Conservation (phyloP, 2,797 vertebrate species). For the Caiman crocodilus region DNA sequence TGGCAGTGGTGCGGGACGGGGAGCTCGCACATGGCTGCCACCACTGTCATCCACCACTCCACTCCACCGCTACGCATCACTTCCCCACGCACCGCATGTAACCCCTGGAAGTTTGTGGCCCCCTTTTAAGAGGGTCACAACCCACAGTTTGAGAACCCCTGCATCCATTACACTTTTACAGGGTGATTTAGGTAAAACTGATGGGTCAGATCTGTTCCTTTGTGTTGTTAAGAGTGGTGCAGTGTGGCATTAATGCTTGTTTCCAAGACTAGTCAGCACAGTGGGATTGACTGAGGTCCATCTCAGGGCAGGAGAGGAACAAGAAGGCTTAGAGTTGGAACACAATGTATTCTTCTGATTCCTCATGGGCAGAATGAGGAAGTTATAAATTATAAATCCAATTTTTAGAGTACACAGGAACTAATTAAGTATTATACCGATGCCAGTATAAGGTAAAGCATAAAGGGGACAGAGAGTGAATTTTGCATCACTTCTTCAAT, state of each 20-base stretch:
- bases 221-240: rapidly evolving
- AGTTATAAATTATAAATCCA: neutral
- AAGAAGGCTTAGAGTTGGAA: rapidly evolving
- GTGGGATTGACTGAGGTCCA: no score
- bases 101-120: no score
- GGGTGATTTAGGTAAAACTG: rapidly evolving
- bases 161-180: neutral
- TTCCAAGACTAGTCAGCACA: rapidly evolving
- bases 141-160: no score
- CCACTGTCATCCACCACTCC: no score
- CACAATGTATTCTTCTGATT: rapidly evolving
- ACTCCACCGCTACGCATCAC: no score
- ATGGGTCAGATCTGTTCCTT: rapidly evolving
- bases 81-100: no score
- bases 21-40: no score
- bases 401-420: rapidly evolving
- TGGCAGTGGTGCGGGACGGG: no score
- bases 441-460: neutral
- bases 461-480: neutral
- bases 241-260: rapidly evolving
- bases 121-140: no score
- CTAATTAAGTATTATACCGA: rapidly evolving
- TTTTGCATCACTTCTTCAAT: neutral
- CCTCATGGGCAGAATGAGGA: rapidly evolving
- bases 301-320: neutral